Base-by-base conservation (phyloP, 2,797 vertebrate genomes). In the Protonibea diacanthus region DNA sequence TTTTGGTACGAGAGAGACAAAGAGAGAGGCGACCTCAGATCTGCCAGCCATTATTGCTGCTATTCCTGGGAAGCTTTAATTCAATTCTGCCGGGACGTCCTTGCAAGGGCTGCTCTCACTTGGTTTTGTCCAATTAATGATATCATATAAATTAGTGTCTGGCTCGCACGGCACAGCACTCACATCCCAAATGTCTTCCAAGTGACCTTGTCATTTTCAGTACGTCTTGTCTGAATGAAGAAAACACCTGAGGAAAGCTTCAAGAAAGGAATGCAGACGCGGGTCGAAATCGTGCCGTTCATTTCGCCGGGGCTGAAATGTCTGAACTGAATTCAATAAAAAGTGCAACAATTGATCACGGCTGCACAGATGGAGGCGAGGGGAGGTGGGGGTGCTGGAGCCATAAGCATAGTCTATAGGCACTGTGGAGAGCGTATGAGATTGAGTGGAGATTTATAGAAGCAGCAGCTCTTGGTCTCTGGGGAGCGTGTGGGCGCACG, bases 401-500 rank as follows among this genome's bases (percentile, higher is more conserved):
- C 87, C 71, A 85, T 80, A 70, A 75, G 29, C 21, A 10, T 59
- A 14, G 21, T 83, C 82, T 91, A 83, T 83, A 88, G 78, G 83
- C 74, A 66, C 74, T 33, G 48, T 71, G 55, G 68, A 66, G 75
- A 62, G 56, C 33, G 57, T 64, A 63, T 60, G 70, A 87, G 84
- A 88, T 72, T 74, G 87, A 88, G 67, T 74, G 55, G 74, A 91
- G 87, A 91, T 93, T 90, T 93, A 91, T 91, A 84, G 82, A 81
- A 81, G 86, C 83, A 70, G 84, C 83, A 83, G 89, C 80, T 88
- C 70, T 64, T 20, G 64, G 76, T 89, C 89, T 90, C 90, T 67
- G 48, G 84, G 82, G 91, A 94, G 76, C 9, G 80, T 85, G 94
- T 95, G 93, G 95, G 93, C 90, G 85, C 85, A 73, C 64, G 83